Percentiles rank a stretch among this genome's conserved stretches.
Evolutionary conservation across 92 coral and sea anemone genomes (phyloP).

Genomic region (Nematostella vectensis): DNA sequence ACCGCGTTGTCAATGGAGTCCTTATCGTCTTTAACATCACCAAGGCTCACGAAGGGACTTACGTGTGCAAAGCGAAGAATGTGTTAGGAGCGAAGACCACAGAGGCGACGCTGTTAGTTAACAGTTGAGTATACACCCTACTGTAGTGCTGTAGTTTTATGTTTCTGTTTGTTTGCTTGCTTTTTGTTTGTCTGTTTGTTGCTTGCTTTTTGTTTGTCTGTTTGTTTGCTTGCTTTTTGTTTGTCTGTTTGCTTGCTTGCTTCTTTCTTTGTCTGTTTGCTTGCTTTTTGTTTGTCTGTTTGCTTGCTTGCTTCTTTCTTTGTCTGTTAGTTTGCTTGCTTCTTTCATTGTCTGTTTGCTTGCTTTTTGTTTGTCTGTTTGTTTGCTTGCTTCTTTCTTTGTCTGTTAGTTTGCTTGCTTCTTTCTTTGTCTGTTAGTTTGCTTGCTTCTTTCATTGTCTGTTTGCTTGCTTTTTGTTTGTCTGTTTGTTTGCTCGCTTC

Average conservation of each 20-base stretch:
- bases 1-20: background rate
- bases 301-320: background rate
- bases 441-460: background rate
- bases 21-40: background rate
- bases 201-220: background rate
- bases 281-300: no score
- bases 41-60: background rate
- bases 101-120: conserved; percentile 31
- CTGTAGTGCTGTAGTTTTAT: no score
- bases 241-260: background rate
- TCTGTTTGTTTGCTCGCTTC: background rate
- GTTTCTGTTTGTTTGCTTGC: background rate
- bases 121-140: conserved; percentile 8
- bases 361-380: no score
- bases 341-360: background rate
- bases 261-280: background rate
- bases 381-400: background rate
- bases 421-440: background rate
- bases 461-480: background rate
- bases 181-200: background rate
- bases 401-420: background rate
- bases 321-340: background rate
- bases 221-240: background rate
- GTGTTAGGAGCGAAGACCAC: conserved; percentile 25
- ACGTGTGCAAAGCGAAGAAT: conserved; percentile 1